Conservation (phyloP, 2,113 vertebrate species). For the Tragelaphus scriptus region DNA sequence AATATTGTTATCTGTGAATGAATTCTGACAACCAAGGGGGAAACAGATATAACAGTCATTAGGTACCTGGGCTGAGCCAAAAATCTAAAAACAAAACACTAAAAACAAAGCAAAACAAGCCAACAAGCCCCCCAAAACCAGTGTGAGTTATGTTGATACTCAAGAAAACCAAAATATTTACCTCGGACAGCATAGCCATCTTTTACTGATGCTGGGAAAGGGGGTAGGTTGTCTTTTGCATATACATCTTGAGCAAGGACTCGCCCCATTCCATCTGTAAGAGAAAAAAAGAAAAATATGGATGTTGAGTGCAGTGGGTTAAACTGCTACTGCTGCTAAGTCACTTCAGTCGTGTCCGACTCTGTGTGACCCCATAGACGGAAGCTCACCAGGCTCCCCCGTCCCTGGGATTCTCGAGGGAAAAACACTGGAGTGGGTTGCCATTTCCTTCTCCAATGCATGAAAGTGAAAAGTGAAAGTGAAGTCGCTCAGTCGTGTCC, state of each 20-base stretch:
- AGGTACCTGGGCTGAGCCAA: neutral
- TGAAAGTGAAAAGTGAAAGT: too few relatives aligned
- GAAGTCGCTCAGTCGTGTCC: too few relatives aligned
- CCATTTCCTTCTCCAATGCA: too few relatives aligned
- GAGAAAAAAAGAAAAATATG: slow-evolving; percentile 4
- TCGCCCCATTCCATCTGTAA: slow-evolving; percentile 97
- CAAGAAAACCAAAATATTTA: slow-evolving; percentile 70
- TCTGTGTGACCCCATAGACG: too few relatives aligned
- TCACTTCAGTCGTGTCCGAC: too few relatives aligned
- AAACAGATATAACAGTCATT: neutral
- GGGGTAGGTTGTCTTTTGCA: slow-evolving; percentile 99
- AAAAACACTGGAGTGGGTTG: too few relatives aligned
- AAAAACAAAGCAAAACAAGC: neutral
- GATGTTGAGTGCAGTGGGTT: neutral
- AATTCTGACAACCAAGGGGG: slow-evolving; percentile 10
- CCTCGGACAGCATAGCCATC: slow-evolving; percentile 99
- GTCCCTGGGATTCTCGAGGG: too few relatives aligned
- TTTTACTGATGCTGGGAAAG: slow-evolving; percentile 98
- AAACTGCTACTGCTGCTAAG: neutral
- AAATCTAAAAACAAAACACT: neutral
- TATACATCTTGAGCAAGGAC: slow-evolving; percentile 99
- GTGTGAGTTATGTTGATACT: neutral
- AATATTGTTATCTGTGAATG: neutral
- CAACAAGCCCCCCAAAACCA: neutral
- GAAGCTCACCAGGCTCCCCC: too few relatives aligned